Base-by-base conservation (phyloP, 2,888 invertebrate genomes). In the Mythimna lalbum region DNA sequence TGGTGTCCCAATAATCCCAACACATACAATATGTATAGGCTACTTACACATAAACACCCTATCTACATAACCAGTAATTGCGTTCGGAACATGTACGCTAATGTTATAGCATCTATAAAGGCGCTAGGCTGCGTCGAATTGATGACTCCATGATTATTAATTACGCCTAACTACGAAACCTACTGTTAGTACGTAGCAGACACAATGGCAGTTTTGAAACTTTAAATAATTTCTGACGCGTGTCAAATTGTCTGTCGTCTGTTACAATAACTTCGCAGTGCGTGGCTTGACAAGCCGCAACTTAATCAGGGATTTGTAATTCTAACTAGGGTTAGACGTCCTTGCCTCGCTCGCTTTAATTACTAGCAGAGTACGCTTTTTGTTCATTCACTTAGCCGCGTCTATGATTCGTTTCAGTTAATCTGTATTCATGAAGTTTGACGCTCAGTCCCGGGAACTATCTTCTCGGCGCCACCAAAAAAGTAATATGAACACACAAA, bases 301-400 rank as follows among this genome's bases (percentile, higher is more conserved):
- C 82, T 86, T 87, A 89, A 88, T 89, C 87, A 86, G 82, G 71
- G 83, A 90, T 92, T 91, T 91, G 90, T 89, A 86, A 91, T 91
- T 89, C 87, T 81, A 89, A 90, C 84, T 80, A 87, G 80, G 80
- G 73, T 74, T 75, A 76, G 82, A 66, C 66, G 71, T 69, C 59
- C 68, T 66, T 68, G 70, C 72, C 74, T 68, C 77, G 69, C 76
- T 76, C 78, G 68, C 68, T 71, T 73, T 75, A 71, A 76, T 81
- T 76, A 52, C 68, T 69, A 67, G 77, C 75, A 83, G 74, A 78
- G 69, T 76, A 81, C 78, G 77, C 78, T 86, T 81, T 75, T 69
- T 66, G 74, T 80, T 78, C 80, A 82, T 86, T 86, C 83, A 83
- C 78, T 85, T 80, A 81, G 69, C 75, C 70, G 75, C 67, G 76